These are phyloP conservation scores for Apantesis nais DNA, from an alignment of 2,888 invertebrate species.

Conservation along the genomic window DNA sequence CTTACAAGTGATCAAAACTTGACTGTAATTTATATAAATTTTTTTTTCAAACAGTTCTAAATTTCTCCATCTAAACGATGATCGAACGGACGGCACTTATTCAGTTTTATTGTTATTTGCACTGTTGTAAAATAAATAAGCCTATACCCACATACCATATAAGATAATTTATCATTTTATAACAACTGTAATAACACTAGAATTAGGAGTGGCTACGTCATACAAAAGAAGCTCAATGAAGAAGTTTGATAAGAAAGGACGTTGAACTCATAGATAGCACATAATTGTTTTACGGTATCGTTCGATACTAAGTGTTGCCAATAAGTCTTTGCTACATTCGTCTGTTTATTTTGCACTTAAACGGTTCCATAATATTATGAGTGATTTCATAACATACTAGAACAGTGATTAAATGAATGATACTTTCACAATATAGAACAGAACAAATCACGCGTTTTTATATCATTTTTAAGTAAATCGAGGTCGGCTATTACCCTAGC, in stretches of 20 bases:
- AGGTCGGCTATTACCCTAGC: background rate
- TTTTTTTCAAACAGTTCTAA: no score
- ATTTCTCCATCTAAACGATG: no score
- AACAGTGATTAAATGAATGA: background rate
- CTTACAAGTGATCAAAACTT: no score
- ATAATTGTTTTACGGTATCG: conserved; percentile 52
- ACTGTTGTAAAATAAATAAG: background rate
- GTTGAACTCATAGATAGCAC: conserved; percentile 69
- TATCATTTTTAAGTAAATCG: background rate
- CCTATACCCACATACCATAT: background rate
- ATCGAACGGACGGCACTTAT: no score
- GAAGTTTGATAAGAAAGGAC: conserved; percentile 71
- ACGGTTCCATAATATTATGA: conserved; percentile 34
- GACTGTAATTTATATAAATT: no score
- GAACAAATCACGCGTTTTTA: background rate
- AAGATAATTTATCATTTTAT: conserved; percentile 11
- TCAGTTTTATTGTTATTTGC: background rate
- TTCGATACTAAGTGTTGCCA: conserved; percentile 49
- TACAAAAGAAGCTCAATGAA: conserved; percentile 70
- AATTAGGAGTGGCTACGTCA: conserved; percentile 56
- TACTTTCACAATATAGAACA: background rate
- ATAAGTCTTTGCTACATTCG: conserved; percentile 43
- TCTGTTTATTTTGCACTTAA: conserved; percentile 42
- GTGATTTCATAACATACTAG: conserved; percentile 32
- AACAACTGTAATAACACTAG: conserved; percentile 25